Evolutionary conservation across 1,140 invertebrate genomes (phyloP).

Genomic region (Diploscapter pachys): DNA sequence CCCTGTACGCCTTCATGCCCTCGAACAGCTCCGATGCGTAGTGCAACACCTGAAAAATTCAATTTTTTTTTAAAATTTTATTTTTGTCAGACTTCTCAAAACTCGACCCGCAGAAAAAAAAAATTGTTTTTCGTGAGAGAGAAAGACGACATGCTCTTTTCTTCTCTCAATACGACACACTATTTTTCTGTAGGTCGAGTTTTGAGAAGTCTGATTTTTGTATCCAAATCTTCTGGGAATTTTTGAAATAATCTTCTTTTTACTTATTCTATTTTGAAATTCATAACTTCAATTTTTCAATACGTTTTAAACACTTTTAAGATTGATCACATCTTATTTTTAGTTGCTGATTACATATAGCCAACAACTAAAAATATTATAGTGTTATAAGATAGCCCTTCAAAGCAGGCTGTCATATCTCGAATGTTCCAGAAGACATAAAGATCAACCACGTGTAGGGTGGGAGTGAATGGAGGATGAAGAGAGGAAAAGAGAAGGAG

Average conservation of each 20-base stretch:
- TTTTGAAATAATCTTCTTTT: background rate
- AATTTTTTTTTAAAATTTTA: background rate
- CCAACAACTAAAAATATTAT: no score
- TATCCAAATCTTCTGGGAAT: background rate
- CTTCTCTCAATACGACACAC: no score
- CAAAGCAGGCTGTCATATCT: no score
- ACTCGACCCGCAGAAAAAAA: background rate
- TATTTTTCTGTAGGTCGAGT: no score
- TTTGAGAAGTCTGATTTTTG: no score
- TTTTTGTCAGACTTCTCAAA: background rate
- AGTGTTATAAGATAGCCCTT: no score
- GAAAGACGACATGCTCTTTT: background rate
- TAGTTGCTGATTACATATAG: no score
- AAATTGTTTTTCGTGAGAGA: constrained; percentile 67
- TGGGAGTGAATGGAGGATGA: no score
- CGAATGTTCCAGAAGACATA: no score
- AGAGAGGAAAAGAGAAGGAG: no score
- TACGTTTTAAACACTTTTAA: background rate
- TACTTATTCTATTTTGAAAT: constrained; percentile 1
- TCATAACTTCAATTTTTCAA: no score
- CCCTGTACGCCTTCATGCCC: constrained; percentile 94
- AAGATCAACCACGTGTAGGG: no score
- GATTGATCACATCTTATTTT: background rate
- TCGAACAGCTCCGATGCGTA: constrained; percentile 80
- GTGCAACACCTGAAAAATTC: constrained; percentile 50